Conservation (phyloP, 2,113 vertebrate species). For the Cololabis saira region DNA sequence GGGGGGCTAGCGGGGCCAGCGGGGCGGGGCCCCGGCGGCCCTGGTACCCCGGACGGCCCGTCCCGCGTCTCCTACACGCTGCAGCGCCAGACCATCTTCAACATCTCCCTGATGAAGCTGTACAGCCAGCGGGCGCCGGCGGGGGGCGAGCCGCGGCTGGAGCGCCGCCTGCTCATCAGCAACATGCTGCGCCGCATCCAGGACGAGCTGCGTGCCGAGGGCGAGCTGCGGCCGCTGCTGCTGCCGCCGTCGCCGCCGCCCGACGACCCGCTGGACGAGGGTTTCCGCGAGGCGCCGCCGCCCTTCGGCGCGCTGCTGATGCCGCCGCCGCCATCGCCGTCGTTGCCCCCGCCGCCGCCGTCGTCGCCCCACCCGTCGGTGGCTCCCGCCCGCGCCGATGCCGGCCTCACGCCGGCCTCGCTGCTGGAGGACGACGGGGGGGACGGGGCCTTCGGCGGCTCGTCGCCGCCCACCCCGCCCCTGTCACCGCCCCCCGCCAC, state of each 20-base stretch:
- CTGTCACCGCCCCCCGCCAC: conserved; percentile 86
- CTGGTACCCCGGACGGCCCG: conserved; percentile 82
- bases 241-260: conserved; percentile 87
- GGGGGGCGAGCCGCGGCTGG: conserved; percentile 92
- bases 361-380: conserved; percentile 75
- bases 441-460: conserved; percentile 84
- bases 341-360: conserved; percentile 74
- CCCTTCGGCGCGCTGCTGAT: conserved; percentile 76
- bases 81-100: conserved; percentile 99
- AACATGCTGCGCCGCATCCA: conserved; percentile 99
- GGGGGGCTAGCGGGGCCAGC: too few relatives aligned
- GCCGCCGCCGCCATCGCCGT: conserved; percentile 78
- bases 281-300: conserved; percentile 88
- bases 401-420: conserved; percentile 95
- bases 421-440: conserved; percentile 90
- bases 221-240: conserved; percentile 88
- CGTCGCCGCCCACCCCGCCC: conserved; percentile 77
- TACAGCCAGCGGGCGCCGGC: conserved; percentile 94
- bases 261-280: conserved; percentile 86
- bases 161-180: conserved; percentile 97
- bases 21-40: too few relatives aligned
- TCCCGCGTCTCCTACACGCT: conserved; percentile 98
- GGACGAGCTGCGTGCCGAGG: conserved; percentile 96
- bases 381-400: conserved; percentile 71
- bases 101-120: conserved; percentile 99